phyloP scores from a whole-genome alignment of 2,888 invertebrate genomes.

The Pammene fasciana region DNA sequence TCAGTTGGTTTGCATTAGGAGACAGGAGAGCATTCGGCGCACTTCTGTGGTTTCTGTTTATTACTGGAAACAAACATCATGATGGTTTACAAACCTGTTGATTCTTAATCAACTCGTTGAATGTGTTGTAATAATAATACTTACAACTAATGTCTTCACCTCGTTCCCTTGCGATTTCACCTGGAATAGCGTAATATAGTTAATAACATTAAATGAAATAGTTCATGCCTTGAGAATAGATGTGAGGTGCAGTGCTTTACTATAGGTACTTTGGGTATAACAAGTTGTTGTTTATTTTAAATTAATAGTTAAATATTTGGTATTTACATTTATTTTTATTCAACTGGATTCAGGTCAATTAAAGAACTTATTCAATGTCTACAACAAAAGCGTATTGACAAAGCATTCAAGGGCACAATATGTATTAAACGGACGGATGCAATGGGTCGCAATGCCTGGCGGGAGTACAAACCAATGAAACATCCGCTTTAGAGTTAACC shows the following conservation, averaged over 20 bases:
- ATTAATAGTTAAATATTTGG: constrained; percentile 6
- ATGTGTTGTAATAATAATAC: constrained; percentile 63
- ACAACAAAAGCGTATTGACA: constrained; percentile 72
- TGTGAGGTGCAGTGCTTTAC: constrained; percentile 4
- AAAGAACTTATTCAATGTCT: constrained; percentile 54
- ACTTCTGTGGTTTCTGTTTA: constrained; percentile 91
- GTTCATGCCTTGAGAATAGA: neutral
- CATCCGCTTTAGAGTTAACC: constrained; percentile 83
- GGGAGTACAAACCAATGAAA: constrained; percentile 74
- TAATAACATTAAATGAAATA: constrained; percentile 12
- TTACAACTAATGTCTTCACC: constrained; percentile 90
- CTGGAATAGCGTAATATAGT: constrained; percentile 74
- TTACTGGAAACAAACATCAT: constrained; percentile 81
- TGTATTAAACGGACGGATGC: constrained; percentile 65
- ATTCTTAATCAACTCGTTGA: neutral
- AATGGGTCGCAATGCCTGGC: constrained; percentile 73
- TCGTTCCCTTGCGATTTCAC: constrained; percentile 89
- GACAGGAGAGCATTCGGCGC: constrained; percentile 86
- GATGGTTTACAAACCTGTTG: neutral
- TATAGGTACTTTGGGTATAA: neutral
- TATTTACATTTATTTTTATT: constrained; percentile 18
- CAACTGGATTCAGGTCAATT: constrained; percentile 7
- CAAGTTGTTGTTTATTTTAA: neutral
- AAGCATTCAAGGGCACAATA: constrained; percentile 63
- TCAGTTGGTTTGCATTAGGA: constrained; percentile 86